Evolutionary conservation across 2,888 invertebrate genomes (phyloP).

Genomic region (Meiosimyza decipiens): DNA sequence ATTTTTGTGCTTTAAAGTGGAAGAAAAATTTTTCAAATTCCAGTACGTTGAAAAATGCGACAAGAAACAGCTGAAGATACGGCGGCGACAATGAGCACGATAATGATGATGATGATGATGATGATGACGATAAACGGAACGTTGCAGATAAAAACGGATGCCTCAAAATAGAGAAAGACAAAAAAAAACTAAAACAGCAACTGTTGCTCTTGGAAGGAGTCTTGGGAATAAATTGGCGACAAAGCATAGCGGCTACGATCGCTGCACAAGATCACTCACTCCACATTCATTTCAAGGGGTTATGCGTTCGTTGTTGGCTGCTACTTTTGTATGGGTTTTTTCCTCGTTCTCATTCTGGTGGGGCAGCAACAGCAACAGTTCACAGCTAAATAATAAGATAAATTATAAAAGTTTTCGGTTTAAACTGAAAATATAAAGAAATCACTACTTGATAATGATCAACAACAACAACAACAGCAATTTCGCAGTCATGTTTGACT

Average conservation of each 20-base stretch:
- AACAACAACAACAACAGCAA: neutral
- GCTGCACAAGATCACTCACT: constrained; percentile 2
- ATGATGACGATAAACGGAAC: constrained; percentile 3
- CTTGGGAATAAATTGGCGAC: constrained; percentile 2
- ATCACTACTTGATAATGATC: constrained; percentile 7
- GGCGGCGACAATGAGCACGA: neutral
- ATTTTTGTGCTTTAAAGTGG: constrained; percentile 42
- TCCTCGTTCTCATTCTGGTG: neutral
- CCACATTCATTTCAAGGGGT: neutral
- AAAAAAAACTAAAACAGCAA: neutral
- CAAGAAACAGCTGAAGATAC: constrained; percentile 33
- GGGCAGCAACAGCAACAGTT: neutral
- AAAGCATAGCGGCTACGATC: neutral
- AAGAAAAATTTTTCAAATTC: constrained; percentile 48
- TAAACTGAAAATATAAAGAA: neutral
- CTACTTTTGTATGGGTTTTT: neutral
- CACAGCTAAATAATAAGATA: neutral
- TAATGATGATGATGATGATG: neutral
- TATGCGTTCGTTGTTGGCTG: too few species aligned
- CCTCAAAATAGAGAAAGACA: neutral
- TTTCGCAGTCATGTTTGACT: constrained; percentile 12
- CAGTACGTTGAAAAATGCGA: constrained; percentile 49
- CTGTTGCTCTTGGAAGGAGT: too few species aligned
- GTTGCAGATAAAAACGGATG: neutral
- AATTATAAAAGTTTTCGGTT: constrained; percentile 3